These are phyloP conservation scores for Villa cingulata DNA, from an alignment of 2,888 invertebrate genomes.

Conservation along the genomic window DNA sequence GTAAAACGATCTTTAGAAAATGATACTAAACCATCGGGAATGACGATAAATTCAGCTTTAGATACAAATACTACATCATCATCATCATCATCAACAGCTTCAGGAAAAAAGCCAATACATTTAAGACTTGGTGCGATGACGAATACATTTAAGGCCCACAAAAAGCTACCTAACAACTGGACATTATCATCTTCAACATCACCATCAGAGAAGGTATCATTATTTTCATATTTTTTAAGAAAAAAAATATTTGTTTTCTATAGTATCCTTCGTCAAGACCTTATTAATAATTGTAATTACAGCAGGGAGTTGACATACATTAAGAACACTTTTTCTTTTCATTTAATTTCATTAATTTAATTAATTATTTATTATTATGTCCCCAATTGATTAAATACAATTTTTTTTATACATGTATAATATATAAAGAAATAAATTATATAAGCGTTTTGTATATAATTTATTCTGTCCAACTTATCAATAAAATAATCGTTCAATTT, in stretches of 20 bases:
- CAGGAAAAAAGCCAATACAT: slow-evolving; percentile 17
- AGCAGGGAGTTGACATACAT: not conserved
- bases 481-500: too few relatives aligned
- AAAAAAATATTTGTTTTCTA: slow-evolving; percentile 14
- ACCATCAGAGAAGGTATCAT: slow-evolving; percentile 13
- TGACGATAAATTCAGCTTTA: not conserved
- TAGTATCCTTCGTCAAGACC: slow-evolving; percentile 13
- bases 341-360: too few relatives aligned
- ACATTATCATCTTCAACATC: not conserved
- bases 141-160: slow-evolving; percentile 13
- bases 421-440: not conserved
- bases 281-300: slow-evolving; percentile 4
- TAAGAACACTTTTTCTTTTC: too few relatives aligned
- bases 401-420: too few relatives aligned
- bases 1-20: not conserved
- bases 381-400: too few relatives aligned
- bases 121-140: slow-evolving; percentile 15
- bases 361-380: too few relatives aligned
- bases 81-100: slow-evolving; percentile 2
- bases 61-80: not conserved
- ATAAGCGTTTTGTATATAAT: not conserved
- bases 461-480: too few relatives aligned
- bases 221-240: slow-evolving; percentile 1
- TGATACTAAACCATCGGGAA: not conserved
- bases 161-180: slow-evolving; percentile 7